Evolutionary conservation across 2,113 vertebrate genomes (phyloP).

Genomic region (Muntiacus reevesi): DNA sequence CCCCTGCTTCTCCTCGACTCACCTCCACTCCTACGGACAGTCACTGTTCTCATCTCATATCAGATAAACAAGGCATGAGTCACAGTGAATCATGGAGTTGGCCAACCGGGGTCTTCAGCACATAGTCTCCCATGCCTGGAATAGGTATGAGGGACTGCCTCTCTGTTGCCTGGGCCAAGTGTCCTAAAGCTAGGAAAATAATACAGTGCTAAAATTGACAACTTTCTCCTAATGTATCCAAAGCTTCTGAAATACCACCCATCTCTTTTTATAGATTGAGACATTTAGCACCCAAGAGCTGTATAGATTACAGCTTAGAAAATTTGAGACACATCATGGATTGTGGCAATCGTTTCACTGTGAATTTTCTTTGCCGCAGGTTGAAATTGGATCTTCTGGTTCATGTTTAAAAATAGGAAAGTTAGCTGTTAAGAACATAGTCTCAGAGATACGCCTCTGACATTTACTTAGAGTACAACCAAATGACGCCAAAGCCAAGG

Average conservation of each 20-base stretch:
- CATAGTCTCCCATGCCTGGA: fast-evolving
- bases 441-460: not conserved
- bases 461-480: not conserved
- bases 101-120: not conserved
- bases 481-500: not conserved
- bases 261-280: conserved; percentile 61
- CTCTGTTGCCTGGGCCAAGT: not conserved
- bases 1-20: not conserved
- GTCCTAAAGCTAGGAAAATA: not conserved
- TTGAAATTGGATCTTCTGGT: conserved; percentile 52
- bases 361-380: not conserved
- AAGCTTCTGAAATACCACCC: conserved; percentile 56
- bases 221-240: not conserved
- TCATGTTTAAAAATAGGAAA: conserved; percentile 57
- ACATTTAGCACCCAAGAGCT: conserved; percentile 35
- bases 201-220: not conserved
- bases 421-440: not conserved
- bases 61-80: not conserved
- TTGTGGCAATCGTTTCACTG: not conserved
- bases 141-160: not conserved
- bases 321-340: not conserved
- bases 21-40: not conserved
- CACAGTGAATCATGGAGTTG: fast-evolving
- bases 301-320: conserved; percentile 29
- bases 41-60: not conserved